Evolutionary conservation across 2,113 vertebrate species (phyloP).

Genomic region (Labrus mixtus): DNA sequence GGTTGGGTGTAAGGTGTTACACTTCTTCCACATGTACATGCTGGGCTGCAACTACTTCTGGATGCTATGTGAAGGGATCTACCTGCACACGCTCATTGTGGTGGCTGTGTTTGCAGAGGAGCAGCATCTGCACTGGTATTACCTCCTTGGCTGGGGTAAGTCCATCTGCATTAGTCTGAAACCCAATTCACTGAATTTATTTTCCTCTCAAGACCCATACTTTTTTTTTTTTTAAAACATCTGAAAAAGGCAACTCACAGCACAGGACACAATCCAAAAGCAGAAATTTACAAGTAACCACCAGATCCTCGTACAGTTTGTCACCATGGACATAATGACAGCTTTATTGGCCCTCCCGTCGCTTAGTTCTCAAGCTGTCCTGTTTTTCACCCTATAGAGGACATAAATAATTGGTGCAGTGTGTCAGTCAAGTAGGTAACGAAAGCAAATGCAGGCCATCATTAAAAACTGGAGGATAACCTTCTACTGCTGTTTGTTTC

Average conservation of each 20-base stretch:
- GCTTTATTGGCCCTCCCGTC: constrained; percentile 46
- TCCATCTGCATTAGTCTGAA: constrained; percentile 39
- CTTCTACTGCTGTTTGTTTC: constrained; percentile 17
- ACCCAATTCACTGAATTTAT: neutral
- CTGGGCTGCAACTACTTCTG: constrained; percentile 98
- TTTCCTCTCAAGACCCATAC: neutral
- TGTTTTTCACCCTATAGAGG: constrained; percentile 35
- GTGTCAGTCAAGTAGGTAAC: constrained; percentile 32
- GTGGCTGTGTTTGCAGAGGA: constrained; percentile 94
- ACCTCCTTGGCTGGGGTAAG: constrained; percentile 98
- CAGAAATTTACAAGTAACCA: constrained; percentile 1
- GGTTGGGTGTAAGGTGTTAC: constrained; percentile 94
- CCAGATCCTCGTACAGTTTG: neutral
- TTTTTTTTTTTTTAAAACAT: constrained; percentile 2
- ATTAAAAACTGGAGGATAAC: constrained; percentile 65
- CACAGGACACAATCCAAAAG: constrained; percentile 1
- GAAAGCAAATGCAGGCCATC: constrained; percentile 39
- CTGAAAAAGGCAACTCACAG: constrained; percentile 11
- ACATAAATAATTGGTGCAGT: constrained; percentile 29
- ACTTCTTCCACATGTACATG: constrained; percentile 97
- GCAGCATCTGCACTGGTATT: constrained; percentile 94
- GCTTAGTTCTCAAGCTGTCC: constrained; percentile 14
- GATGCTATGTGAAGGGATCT: constrained; percentile 99
- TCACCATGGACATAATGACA: constrained; percentile 33
- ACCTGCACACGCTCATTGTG: constrained; percentile 96